phyloP scores from a whole-genome alignment of 2,888 invertebrate genomes.

The Odontocolon sp. region DNA sequence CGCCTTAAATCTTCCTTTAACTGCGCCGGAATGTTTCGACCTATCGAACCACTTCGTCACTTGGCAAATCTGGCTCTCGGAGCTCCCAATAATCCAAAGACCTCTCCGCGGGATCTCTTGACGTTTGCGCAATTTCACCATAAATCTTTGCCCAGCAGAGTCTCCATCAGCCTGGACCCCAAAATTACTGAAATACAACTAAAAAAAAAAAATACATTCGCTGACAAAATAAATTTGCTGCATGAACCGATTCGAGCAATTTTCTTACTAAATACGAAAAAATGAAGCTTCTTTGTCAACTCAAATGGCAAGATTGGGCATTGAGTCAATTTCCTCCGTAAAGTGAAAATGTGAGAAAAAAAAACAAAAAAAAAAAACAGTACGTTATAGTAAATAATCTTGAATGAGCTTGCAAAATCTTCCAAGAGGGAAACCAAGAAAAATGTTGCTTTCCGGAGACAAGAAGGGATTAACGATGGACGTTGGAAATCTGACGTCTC shows the following conservation, averaged over 20 bases:
- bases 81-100: neutral
- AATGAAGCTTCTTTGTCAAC: too few relatives aligned
- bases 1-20: conserved; percentile 71
- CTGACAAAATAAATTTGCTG: conserved; percentile 4
- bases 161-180: neutral
- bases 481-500: conserved; percentile 52
- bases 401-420: neutral
- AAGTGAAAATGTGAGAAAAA: too few relatives aligned
- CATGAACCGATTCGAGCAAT: neutral
- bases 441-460: conserved; percentile 48
- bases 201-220: neutral
- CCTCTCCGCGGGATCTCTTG: conserved; percentile 17
- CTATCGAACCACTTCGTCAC: conserved; percentile 48
- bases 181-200: conserved; percentile 23
- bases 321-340: neutral
- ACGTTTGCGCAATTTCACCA: conserved; percentile 43
- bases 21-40: conserved; percentile 56
- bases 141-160: conserved; percentile 16
- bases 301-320: neutral
- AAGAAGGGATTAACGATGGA: conserved; percentile 53
- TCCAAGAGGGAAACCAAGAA: conserved; percentile 26
- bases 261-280: neutral
- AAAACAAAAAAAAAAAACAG: too few relatives aligned
- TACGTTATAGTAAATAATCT: too few relatives aligned
- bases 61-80: conserved; percentile 13